Evolutionary conservation across 2,888 invertebrate species (phyloP), one percentile per base, ranked within the genome.

Genomic region (Leptarthrus brevirostris): DNA sequence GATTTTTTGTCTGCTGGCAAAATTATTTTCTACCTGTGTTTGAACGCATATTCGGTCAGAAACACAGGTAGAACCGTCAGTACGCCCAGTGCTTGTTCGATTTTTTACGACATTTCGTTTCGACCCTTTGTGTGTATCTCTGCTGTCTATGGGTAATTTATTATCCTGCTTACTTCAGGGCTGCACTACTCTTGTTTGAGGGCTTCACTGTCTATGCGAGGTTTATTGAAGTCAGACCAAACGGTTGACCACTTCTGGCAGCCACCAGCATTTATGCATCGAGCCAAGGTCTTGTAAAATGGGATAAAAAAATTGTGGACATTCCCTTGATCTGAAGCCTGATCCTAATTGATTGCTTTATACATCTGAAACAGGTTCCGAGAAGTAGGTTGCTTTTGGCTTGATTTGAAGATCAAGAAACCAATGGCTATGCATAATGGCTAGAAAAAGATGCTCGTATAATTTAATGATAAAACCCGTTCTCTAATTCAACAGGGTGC

Each of bases 321-420:
- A 53, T 72, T 72, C 53, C 71, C 54, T 54, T 54, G 26, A 44
- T 52, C 34, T 52, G 36, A 72, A 30, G 34, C 12, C 49, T 72
- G 72, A 61, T 72, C 61, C 61, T 72, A 72, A 61, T 72, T 72
- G 72, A 72, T 72, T 72, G 61, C 72, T 61, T 72, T 52, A 47
- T 72, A 72, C 52, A 61, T 72, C 34, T 47, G 20, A 58, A 72
- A 72, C 72, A 72, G 61, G 61, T 72, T 72, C 72, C 36, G 14
- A 72, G 72, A 72, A 72, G 49, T 72, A 61, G 72, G 72, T 61
- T 72, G 72, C 36, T 61, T 72, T 72, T 72, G 40, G 56, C 72
- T 72, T 71, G 71, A 71, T 71, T 71, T 71, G 71, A 71, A 54
- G 54, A 71, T 54, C 54, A 71, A 40, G 24, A 53, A 53, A 70